These are phyloP conservation scores for Caradrina kadenii DNA, from an alignment of 2,888 invertebrate species.

Conservation along the genomic window DNA sequence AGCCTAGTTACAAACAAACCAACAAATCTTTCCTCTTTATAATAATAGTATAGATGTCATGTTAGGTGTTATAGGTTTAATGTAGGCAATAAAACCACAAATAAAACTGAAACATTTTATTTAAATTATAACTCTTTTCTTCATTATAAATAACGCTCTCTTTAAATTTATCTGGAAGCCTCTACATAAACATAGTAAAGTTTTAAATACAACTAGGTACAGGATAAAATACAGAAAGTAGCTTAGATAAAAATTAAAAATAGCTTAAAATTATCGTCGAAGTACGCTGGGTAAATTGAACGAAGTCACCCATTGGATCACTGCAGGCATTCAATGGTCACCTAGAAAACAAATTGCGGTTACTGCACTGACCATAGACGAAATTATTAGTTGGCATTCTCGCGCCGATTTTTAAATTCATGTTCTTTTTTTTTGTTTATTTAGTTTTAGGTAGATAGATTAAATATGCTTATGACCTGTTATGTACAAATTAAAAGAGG, in stretches of 20 bases:
- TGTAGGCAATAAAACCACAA: slow-evolving; percentile 69
- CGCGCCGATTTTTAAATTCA: slow-evolving; percentile 1
- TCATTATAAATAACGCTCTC: slow-evolving; percentile 88
- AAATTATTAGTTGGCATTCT: background rate
- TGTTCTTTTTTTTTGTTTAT: too few species aligned
- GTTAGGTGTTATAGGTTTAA: background rate
- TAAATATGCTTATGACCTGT: background rate
- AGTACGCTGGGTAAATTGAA: slow-evolving; percentile 61
- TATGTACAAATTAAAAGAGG: too few species aligned
- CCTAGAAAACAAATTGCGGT: slow-evolving; percentile 81
- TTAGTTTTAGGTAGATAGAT: too few species aligned
- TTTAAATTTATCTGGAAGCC: slow-evolving; percentile 88
- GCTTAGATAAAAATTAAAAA: slow-evolving; percentile 62
- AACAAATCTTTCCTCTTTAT: too few species aligned
- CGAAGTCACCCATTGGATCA: slow-evolving; percentile 73
- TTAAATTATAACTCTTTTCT: slow-evolving; percentile 84
- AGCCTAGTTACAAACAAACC: too few species aligned
- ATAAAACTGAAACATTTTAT: slow-evolving; percentile 87
- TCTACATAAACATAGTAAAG: slow-evolving; percentile 85
- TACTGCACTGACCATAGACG: slow-evolving; percentile 22
- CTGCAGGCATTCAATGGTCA: slow-evolving; percentile 84
- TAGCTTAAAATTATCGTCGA: slow-evolving; percentile 67
- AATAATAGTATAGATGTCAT: too few species aligned
- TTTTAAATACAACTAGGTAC: slow-evolving; percentile 70
- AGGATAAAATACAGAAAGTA: slow-evolving; percentile 72